Percentiles rank a stretch among this genome's conserved stretches.
Conservation (phyloP, 2,888 invertebrate genomes). For the Heliconius aoede region DNA sequence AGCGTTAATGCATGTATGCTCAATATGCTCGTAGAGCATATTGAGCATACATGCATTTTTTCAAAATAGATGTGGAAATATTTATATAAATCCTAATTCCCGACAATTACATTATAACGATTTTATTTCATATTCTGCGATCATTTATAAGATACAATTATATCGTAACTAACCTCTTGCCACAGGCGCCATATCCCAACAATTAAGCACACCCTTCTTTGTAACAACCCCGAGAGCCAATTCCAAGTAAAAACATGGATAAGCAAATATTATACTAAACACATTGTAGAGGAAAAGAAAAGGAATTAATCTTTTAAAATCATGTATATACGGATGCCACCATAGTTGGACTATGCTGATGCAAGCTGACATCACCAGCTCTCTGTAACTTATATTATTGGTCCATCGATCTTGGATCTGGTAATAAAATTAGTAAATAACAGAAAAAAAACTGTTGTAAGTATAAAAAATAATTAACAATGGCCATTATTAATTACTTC, state of each 20-base stretch:
- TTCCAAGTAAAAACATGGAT: conserved; percentile 74
- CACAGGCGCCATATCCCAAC: conserved; percentile 76
- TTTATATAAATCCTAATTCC: no score
- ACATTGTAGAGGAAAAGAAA: conserved; percentile 74
- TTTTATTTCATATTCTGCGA: no score
- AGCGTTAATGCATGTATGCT: no score
- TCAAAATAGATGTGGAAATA: no score
- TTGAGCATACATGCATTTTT: no score
- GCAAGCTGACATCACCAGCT: conserved; percentile 71
- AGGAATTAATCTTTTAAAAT: conserved; percentile 64
- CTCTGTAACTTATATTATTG: conserved; percentile 74
- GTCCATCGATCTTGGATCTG: conserved; percentile 74
- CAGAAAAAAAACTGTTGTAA: neutral
- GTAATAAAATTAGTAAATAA: conserved; percentile 7
- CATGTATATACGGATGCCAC: conserved; percentile 76
- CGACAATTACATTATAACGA: no score
- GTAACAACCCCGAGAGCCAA: conserved; percentile 73
- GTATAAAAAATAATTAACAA: no score
- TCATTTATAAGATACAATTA: no score
- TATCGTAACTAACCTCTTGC: conserved; percentile 68
- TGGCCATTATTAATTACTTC: no score
- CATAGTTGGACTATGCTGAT: conserved; percentile 73
- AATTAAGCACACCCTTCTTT: conserved; percentile 70
- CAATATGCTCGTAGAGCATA: no score
- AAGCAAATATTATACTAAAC: conserved; percentile 70